Conservation (phyloP, 1,140 invertebrate genomes). For the Triops cancriformis region DNA sequence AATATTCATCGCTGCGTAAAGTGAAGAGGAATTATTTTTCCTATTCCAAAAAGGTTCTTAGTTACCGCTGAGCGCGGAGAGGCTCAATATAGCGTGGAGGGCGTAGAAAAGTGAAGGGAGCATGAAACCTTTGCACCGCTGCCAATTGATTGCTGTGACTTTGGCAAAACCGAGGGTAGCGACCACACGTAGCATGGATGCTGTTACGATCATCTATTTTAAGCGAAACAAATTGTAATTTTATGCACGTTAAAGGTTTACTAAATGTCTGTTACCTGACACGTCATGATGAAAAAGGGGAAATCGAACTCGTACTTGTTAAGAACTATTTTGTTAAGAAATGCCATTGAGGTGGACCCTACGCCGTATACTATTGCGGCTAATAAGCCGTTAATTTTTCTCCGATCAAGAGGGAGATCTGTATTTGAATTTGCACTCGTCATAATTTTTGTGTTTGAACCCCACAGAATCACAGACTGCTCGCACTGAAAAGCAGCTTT, state of each 20-base stretch:
- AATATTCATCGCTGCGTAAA: constrained; percentile 44
- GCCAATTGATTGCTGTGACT: constrained; percentile 38
- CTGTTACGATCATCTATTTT: neutral
- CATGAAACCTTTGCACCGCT: constrained; percentile 38
- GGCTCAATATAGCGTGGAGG: constrained; percentile 41
- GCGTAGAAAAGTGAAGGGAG: constrained; percentile 44
- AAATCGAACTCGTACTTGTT: constrained; percentile 41
- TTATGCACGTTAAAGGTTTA: constrained; percentile 25
- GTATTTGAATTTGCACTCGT: neutral
- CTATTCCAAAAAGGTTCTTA: neutral
- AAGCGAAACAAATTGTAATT: neutral
- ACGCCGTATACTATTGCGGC: constrained; percentile 43
- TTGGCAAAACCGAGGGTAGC: neutral
- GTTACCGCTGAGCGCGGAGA: constrained; percentile 39
- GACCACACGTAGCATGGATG: neutral
- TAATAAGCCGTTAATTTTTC: constrained; percentile 32
- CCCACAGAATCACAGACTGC: neutral
- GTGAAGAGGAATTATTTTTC: neutral
- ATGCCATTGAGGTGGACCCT: constrained; percentile 43
- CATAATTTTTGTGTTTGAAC: neutral
- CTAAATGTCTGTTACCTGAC: constrained; percentile 34
- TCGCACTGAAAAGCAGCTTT: neutral
- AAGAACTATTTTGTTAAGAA: constrained; percentile 44
- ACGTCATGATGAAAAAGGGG: constrained; percentile 43
- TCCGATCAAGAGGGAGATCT: neutral